These are phyloP conservation scores for Pedionomus torquatus DNA, from an alignment of 2,113 vertebrate species.

Conservation along the genomic window DNA sequence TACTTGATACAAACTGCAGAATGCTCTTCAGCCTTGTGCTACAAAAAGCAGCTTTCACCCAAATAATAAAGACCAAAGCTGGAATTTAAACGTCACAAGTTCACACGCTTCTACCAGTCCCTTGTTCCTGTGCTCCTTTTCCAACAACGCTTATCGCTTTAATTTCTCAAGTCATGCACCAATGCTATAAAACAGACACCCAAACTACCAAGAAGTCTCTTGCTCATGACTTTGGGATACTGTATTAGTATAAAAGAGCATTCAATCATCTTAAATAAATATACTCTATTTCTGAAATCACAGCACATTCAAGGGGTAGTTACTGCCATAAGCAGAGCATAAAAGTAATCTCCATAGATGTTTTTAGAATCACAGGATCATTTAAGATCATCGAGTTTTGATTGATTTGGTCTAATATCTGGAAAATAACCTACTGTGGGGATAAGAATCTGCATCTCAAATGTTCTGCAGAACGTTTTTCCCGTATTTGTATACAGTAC, in stretches of 20 bases:
- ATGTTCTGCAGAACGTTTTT: slow-evolving; percentile 69
- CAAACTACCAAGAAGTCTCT: slow-evolving; percentile 51
- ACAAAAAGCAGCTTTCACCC: slow-evolving; percentile 39
- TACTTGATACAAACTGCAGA: slow-evolving; percentile 43
- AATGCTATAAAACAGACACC: slow-evolving; percentile 40
- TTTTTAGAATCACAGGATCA: slow-evolving; percentile 10
- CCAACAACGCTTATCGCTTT: background rate
- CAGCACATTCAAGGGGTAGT: slow-evolving; percentile 69
- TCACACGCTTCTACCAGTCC: slow-evolving; percentile 23
- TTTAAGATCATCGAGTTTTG: slow-evolving; percentile 4
- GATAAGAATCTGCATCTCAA: slow-evolving; percentile 75
- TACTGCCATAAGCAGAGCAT: slow-evolving; percentile 60
- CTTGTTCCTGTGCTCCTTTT: slow-evolving; percentile 22
- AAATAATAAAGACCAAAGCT: slow-evolving; percentile 1
- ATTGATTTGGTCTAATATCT: slow-evolving; percentile 66
- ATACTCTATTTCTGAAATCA: slow-evolving; percentile 71
- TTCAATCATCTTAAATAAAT: slow-evolving; percentile 73
- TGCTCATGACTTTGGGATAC: slow-evolving; percentile 57
- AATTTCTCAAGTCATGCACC: slow-evolving; percentile 46
- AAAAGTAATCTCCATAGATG: slow-evolving; percentile 52
- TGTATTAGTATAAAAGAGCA: slow-evolving; percentile 70
- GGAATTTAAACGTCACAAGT: background rate
- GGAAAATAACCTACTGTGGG: slow-evolving; percentile 61
- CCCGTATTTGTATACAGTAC: slow-evolving; percentile 75
- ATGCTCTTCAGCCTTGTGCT: slow-evolving; percentile 32